Percentiles rank a stretch among this genome's conserved stretches.
These are phyloP conservation scores for Chromis chromis DNA, from an alignment of 2,797 vertebrate genomes.

Conservation along the genomic window DNA sequence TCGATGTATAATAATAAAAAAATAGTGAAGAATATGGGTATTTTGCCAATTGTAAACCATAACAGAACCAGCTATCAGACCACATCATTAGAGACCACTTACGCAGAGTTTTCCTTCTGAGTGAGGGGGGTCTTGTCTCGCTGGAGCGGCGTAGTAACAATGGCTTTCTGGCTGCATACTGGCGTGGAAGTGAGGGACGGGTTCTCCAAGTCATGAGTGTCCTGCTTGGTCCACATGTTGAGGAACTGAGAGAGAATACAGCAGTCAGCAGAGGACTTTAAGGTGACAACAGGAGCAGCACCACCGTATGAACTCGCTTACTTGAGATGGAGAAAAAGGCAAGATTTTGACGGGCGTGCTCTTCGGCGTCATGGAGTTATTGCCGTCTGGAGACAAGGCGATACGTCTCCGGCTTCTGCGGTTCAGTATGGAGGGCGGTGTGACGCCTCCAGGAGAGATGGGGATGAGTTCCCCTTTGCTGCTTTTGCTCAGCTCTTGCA, in stretches of 20 bases:
- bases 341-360: slow-evolving; percentile 96
- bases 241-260: slow-evolving; percentile 87
- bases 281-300: neutral
- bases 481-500: slow-evolving; percentile 94
- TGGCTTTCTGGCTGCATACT: slow-evolving; percentile 96
- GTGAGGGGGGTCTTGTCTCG: slow-evolving; percentile 95
- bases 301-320: slow-evolving; percentile 55
- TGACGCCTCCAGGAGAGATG: slow-evolving; percentile 91
- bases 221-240: slow-evolving; percentile 98
- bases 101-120: slow-evolving; percentile 92
- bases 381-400: slow-evolving; percentile 89
- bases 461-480: slow-evolving; percentile 96
- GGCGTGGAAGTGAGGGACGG: slow-evolving; percentile 96
- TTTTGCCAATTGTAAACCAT: no score
- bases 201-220: slow-evolving; percentile 93
- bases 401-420: slow-evolving; percentile 88
- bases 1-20: neutral
- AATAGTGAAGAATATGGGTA: neutral
- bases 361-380: slow-evolving; percentile 94
- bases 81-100: slow-evolving; percentile 61
- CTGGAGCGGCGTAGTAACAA: slow-evolving; percentile 94
- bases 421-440: slow-evolving; percentile 89
- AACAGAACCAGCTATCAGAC: neutral
- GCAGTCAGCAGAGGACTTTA: neutral
- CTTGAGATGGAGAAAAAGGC: slow-evolving; percentile 98